Base-by-base conservation (phyloP, 2,888 invertebrate species). In the Proisotoma minuta region DNA sequence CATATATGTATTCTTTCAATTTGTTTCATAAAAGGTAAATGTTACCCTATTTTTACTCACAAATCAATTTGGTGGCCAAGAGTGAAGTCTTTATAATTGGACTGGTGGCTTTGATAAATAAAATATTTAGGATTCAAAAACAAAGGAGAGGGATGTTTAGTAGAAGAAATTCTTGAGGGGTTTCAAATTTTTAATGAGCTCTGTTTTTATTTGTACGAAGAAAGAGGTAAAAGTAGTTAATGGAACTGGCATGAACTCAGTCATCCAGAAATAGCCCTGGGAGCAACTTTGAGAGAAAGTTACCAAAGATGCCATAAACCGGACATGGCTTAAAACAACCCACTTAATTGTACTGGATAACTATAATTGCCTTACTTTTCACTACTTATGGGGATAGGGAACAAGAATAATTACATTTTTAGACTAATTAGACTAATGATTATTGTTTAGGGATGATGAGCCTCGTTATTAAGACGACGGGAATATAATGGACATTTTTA, bases 351-450 rank as follows among this genome's bases (percentile, higher is more conserved):
- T 43, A 12, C 10, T 15, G 18, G 18, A 15, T 43, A 43, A 43
- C 20, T 43, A 20, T 56, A 47, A 56, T 56, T 22, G 47, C 27
- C 12, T 40, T 47, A 43, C 26, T 56, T 56, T 54, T 56, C 47
- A 56, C 22, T 56, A 39, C 26, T 4, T 26, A 24, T 26, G 8
- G 40, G 43, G 56, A 47, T 40, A 56, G 24, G 40, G 43, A 47
- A 39, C 39, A 56, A 39, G 56, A 56, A 47, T 56, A 56, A 56
- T 56, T 56, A 56, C 47, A 56, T 47, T 40, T 56, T 56, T 56
- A n/a, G n/a, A n/a, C n/a, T n/a, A 56, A 56, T 56, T 56, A 56
- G 43, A 47, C 56, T 56, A 56, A 56, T 56, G 56, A 56, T 56
- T 56, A 56, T 56, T 56, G 56, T 43, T 56, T 47, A 22, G 56